Evolutionary conservation across 2,797 vertebrate genomes (phyloP).

Genomic region (Chloroceryle amazona): DNA sequence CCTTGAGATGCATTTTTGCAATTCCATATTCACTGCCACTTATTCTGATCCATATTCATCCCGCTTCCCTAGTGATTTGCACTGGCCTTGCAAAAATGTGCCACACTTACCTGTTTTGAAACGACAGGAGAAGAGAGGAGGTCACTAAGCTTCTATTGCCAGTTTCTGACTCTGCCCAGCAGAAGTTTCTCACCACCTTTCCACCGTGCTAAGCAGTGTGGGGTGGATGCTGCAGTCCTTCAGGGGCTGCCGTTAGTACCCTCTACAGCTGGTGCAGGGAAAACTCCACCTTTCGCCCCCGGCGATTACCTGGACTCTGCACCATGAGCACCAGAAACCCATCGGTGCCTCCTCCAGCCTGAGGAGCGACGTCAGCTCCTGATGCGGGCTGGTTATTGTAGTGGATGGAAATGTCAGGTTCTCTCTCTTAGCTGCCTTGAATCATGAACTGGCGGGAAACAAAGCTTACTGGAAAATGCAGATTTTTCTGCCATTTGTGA

Average conservation of each 20-base stretch:
- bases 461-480: conserved; percentile 68
- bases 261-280: fast-evolving
- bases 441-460: conserved; percentile 53
- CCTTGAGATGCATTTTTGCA: background rate
- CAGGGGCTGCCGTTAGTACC: background rate
- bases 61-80: background rate
- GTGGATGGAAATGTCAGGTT: background rate
- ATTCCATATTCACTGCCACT: background rate
- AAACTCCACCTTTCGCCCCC: background rate
- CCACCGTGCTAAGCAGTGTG: fast-evolving
- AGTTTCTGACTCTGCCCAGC: background rate
- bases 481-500: conserved; percentile 80
- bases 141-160: background rate
- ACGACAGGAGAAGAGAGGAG: background rate
- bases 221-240: background rate
- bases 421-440: conserved; percentile 38
- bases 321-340: background rate
- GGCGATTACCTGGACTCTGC: fast-evolving
- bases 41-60: background rate
- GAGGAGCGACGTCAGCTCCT: background rate
- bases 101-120: background rate
- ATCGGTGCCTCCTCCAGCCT: background rate
- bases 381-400: background rate
- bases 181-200: background rate
- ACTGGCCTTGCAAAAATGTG: background rate